Evolutionary conservation across 1,140 invertebrate genomes (phyloP), one percentile per base, ranked within the genome.

Genomic region (Drosophila mojavensis): DNA sequence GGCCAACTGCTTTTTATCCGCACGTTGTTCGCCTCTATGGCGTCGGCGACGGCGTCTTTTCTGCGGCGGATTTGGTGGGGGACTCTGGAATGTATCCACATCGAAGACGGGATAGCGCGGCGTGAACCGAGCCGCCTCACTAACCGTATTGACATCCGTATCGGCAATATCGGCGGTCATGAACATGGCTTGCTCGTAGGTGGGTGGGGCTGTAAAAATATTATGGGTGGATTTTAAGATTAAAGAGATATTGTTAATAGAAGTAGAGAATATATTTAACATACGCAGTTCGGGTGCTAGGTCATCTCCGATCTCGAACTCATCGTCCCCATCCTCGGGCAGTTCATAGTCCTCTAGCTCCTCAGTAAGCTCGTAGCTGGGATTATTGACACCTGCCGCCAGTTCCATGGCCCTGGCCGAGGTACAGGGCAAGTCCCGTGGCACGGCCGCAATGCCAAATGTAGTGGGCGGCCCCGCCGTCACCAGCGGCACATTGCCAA

Each of bases 161-260:
- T 91, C 90, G 11, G 83, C 90, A 28, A 91, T 91, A 45, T 91
- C 84, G 4, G 90, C 66, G 26, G 82, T 90, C 91, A 92, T 92
- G 28, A 90, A 91, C 78, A 92, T 81, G 17, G 91, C 88, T 55
- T 92, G 85, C 20, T 92, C 91, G 47, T 92, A 92, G 0, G 91
- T 82, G 3, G 91, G 91, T 7, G 91, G 91, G 36, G 91, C 91
- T 92, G 50, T 11, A 20, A 63, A 9, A 7, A 7, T 11, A 17
- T 20, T 2, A 13, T 2, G 9, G 24, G 11, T 5, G 4, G 20
- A 48, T 5, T 5, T 11, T 48, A 7, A 26, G 3, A 24, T 24
- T 0, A 24, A 11, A 39, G 36, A 17, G 17, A 17, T 17, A 0
- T 17, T 17, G 1, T 17, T 17, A 17, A 17, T 17, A 17, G 17